Evolutionary conservation across 2,888 invertebrate species (phyloP).

Genomic region (Rhagophthalmus giganteus): DNA sequence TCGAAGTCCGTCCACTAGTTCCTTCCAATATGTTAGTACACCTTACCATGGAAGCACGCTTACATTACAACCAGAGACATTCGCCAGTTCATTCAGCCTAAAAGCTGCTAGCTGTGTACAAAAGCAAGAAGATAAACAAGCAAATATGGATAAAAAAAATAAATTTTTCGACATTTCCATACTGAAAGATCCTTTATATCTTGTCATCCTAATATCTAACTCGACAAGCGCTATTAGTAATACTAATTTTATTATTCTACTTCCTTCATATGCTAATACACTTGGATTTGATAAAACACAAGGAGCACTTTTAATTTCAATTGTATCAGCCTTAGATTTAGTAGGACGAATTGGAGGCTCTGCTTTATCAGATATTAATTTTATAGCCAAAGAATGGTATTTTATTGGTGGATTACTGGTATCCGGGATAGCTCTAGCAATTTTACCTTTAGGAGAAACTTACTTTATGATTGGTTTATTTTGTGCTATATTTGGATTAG

Average conservation of each 20-base stretch:
- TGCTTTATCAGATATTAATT: constrained; percentile 75
- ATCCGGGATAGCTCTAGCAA: constrained; percentile 74
- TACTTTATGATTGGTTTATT: constrained; percentile 69
- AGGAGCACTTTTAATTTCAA: constrained; percentile 75
- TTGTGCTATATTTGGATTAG: constrained; percentile 78
- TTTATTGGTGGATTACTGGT: constrained; percentile 77
- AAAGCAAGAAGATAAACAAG: constrained; percentile 48
- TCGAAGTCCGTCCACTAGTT: constrained; percentile 76
- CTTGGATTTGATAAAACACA: constrained; percentile 71
- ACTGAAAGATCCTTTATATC: constrained; percentile 76
- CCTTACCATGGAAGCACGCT: constrained; percentile 84
- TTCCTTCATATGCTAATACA: constrained; percentile 75
- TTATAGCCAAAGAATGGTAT: constrained; percentile 80
- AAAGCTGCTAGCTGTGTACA: constrained; percentile 51
- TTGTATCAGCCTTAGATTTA: constrained; percentile 79
- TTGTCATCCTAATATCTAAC: constrained; percentile 81
- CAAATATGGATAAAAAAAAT: constrained; percentile 52
- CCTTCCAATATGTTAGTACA: constrained; percentile 82
- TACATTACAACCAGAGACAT: constrained; percentile 75
- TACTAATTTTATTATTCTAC: constrained; percentile 81
- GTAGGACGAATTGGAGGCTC: constrained; percentile 85
- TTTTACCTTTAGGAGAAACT: constrained; percentile 69
- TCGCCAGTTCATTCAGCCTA: constrained; percentile 76
- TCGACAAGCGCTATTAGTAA: constrained; percentile 86
- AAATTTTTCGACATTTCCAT: constrained; percentile 77